phyloP scores from a whole-genome alignment of 2,888 invertebrate species.

The Heteromyza rotundicornis region DNA sequence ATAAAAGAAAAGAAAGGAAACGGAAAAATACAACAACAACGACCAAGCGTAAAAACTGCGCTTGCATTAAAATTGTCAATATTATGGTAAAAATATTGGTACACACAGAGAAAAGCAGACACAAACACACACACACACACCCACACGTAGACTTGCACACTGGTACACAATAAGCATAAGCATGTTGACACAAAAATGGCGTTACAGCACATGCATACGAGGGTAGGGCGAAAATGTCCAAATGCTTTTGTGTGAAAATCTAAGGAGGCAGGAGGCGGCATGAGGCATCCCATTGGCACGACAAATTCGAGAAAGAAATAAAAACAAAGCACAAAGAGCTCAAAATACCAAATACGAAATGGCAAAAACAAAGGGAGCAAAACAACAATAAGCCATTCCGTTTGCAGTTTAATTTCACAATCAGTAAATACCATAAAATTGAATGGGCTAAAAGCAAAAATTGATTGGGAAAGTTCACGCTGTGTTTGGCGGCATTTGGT shows the following conservation, averaged over 20 bases:
- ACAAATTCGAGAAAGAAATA: slow-evolving; percentile 38
- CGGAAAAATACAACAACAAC: slow-evolving; percentile 6
- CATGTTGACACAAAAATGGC: slow-evolving; percentile 12
- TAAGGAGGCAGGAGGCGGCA: background rate
- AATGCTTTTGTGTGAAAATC: background rate
- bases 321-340: slow-evolving; percentile 13
- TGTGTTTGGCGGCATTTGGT: background rate
- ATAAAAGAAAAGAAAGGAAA: slow-evolving; percentile 5
- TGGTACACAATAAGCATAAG: slow-evolving; percentile 8
- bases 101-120: background rate
- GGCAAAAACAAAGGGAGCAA: slow-evolving; percentile 9
- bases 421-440: slow-evolving; percentile 29
- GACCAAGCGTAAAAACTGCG: background rate
- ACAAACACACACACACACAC: slow-evolving; percentile 1
- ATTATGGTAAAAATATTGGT: slow-evolving; percentile 11
- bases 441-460: slow-evolving; percentile 31
- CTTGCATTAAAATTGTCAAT: slow-evolving; percentile 25
- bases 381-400: slow-evolving; percentile 17
- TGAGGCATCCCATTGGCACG: background rate
- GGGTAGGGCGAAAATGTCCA: slow-evolving; percentile 5
- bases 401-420: slow-evolving; percentile 24
- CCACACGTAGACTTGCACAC: slow-evolving; percentile 15
- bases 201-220: background rate
- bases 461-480: slow-evolving; percentile 27
- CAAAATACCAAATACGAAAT: slow-evolving; percentile 20